Base-by-base conservation (phyloP, 2,888 invertebrate species). In the Microplitis deprimator region DNA sequence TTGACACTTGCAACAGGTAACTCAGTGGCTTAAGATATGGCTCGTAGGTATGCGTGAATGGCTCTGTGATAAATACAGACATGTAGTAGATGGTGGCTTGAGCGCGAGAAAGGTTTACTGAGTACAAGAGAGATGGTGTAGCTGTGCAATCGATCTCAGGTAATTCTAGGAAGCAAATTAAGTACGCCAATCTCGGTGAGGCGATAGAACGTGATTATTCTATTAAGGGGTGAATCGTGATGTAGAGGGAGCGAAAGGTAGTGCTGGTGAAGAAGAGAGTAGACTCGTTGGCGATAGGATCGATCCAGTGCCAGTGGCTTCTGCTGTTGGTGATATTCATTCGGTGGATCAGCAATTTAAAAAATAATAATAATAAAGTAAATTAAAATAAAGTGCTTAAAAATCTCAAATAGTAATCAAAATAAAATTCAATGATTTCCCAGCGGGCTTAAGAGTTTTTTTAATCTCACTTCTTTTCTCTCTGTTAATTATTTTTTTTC, bases 1-100 rank as follows among this genome's bases (percentile, higher is more conserved):
- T 79, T 77, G 73, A 72, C 79, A 77, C 77, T 79, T 68, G 80
- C 82, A 82, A 82, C 82, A 82, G 80, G 82, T 82, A 80, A 75
- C 67, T 65, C 73, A 75, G 73, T 62, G 72, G 59, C 60, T 50
- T 59, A 29, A n/a, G 65, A n/a, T 41, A 8, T 59, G 38, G 5
- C 59, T 59, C 68, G 10, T 38, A 65, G 29, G 38, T 65, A 13
- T 65, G 20, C 29, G 29, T 65, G 65, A 65, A 29, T 29, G 29
- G 20, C 10, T 29, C 6, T 38, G 65, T 20, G 29, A 7, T 38
- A 65, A 65, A 65, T 68, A 68, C 50, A 68, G 59, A 40, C 61
- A 39, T 67, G 60, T 65, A 64, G 64, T 64, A 67, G 59, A 65
- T 59, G 59, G 67, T 50, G 38, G 20, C 16, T 67, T 68, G 60